Evolutionary conservation across 1,140 invertebrate genomes (phyloP).

Genomic region (Drosophila busckii): DNA sequence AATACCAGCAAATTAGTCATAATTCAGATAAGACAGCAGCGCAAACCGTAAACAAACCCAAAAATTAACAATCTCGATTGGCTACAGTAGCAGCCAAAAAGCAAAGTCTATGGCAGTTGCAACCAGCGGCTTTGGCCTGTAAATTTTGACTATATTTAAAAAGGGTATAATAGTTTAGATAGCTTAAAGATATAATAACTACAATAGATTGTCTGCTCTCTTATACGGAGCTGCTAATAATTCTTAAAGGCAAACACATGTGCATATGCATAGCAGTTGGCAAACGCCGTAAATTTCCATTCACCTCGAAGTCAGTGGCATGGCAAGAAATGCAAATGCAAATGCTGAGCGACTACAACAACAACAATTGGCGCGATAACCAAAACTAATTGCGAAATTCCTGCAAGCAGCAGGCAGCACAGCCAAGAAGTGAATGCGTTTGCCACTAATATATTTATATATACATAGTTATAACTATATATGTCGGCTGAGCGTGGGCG

Average conservation of each 20-base stretch:
- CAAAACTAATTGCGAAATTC: constrained; percentile 68
- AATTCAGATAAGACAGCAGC: constrained; percentile 32
- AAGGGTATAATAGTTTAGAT: too few relatives aligned
- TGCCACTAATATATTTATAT: background rate
- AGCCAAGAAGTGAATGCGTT: constrained; percentile 53
- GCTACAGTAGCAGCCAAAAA: constrained; percentile 23
- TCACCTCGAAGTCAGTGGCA: constrained; percentile 16
- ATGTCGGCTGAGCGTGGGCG: constrained; percentile 18
- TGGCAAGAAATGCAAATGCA: constrained; percentile 56
- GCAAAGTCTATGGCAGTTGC: too few relatives aligned
- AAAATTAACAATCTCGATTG: constrained; percentile 48
- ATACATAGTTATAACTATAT: constrained; percentile 7
- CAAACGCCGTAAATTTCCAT: constrained; percentile 1
- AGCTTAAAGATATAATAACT: too few relatives aligned
- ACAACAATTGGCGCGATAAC: constrained; percentile 48
- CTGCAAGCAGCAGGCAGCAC: constrained; percentile 55
- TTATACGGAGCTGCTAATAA: too few relatives aligned
- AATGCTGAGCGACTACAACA: constrained; percentile 19
- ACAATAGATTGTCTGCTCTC: too few relatives aligned
- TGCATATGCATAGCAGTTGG: too few relatives aligned
- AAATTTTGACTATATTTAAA: too few relatives aligned
- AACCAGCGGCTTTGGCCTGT: too few relatives aligned
- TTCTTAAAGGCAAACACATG: too few relatives aligned
- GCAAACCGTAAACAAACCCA: constrained; percentile 35
- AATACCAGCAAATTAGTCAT: constrained; percentile 65